Conservation (phyloP, 1,140 invertebrate genomes). For the Drosophila funebris region DNA sequence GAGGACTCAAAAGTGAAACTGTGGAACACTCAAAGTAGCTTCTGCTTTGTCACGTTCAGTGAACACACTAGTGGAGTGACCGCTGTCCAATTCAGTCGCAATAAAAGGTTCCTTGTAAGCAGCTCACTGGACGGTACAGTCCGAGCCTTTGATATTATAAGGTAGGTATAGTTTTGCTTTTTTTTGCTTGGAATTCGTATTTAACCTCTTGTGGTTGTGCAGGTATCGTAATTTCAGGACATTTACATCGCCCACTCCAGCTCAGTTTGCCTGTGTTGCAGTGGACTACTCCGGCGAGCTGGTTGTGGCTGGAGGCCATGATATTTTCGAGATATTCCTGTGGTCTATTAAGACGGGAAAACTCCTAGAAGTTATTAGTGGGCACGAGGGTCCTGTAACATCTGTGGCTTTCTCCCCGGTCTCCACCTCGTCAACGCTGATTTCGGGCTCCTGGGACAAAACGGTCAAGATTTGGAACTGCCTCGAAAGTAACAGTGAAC, state of each 20-base stretch:
- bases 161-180: constrained; percentile 79
- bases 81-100: constrained; percentile 93
- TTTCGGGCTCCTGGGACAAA: constrained; percentile 97
- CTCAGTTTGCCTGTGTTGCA: constrained; percentile 96
- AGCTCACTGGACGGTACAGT: constrained; percentile 97
- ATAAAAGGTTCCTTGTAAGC: constrained; percentile 96
- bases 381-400: constrained; percentile 96
- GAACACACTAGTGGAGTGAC: constrained; percentile 94
- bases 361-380: constrained; percentile 94
- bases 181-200: background rate
- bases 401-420: constrained; percentile 92
- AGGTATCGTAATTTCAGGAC: constrained; percentile 98
- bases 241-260: constrained; percentile 94
- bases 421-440: constrained; percentile 89
- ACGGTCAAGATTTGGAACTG: constrained; percentile 95
- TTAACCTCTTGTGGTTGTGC: background rate
- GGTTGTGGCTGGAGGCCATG: constrained; percentile 95
- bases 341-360: constrained; percentile 97
- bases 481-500: constrained; percentile 90
- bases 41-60: constrained; percentile 97
- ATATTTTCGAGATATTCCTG: constrained; percentile 97
- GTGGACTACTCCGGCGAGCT: constrained; percentile 95
- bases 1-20: constrained; percentile 98
- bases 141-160: constrained; percentile 94
- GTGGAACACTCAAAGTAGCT: constrained; percentile 95